Evolutionary conservation across 2,797 vertebrate species (phyloP), one percentile per base, ranked within the genome.

Genomic region (Novumbra hubbsi): DNA sequence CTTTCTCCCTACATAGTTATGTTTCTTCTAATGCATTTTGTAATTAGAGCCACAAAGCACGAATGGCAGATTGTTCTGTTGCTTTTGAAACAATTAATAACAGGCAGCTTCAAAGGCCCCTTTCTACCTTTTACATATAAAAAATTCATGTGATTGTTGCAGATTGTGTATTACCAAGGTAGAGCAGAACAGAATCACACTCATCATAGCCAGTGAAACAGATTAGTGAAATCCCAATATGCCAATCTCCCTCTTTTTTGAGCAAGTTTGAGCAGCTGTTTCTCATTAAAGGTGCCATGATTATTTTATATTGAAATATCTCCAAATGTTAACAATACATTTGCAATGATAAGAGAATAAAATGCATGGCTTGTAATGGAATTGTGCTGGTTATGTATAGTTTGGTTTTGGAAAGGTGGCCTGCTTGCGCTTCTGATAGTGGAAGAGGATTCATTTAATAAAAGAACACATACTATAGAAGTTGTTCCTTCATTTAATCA

Each of bases 121-220:
- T 55, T 28, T 38, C 50, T 19, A 72, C 65, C 73, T 70, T 69
- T 72, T 49, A 1, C n/a, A 63, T 27, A 49, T 78, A 66, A 76
- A 75, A 73, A 64, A 78, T 75, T 71, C n/a, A 75, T 76, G 65
- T 70, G 57, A 55, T 55, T 55, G 73, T 45, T 73, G 32, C 66
- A 38, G 48, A 63, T 27, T 76, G 41, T 73, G 63, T 34, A 63
- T 74, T 80, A 74, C 72, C 63, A 70, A 68, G 41, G 70, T 66
- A 45, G 50, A 71, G 49, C 34, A 28, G 71, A 67, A 68, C 57
- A 6, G 32, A 45, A 73, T 70, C 34, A 6, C 14, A 52, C 30
- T 55, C n/a, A 55, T 55, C 52, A n/a, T 55, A 55, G 52, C n/a
- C 52, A 55, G n/a, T 55, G 19, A 55, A 55, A n/a, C 52, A 55